Conservation (phyloP, 2,113 vertebrate species). For the Sprattus sprattus region DNA sequence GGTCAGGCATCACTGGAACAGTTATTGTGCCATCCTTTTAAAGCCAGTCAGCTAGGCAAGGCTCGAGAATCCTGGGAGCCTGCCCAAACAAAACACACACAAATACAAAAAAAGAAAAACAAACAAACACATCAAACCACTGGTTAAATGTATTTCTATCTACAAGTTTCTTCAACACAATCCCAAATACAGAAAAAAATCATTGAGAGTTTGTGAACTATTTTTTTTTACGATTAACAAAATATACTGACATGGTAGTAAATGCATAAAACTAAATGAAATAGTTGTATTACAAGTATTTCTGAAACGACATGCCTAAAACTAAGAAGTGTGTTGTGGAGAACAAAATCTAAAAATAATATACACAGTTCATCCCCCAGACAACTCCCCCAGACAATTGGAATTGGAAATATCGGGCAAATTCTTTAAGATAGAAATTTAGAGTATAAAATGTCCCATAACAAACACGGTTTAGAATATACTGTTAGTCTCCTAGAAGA, state of each 20-base stretch:
- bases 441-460: background rate
- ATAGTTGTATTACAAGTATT: background rate
- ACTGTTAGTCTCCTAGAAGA: background rate
- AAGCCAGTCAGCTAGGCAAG: constrained; percentile 89
- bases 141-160: constrained; percentile 90
- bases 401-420: background rate
- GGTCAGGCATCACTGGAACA: constrained; percentile 99
- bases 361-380: too few relatives aligned
- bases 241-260: background rate
- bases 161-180: constrained; percentile 86
- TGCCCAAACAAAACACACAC: constrained; percentile 79
- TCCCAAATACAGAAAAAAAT: constrained; percentile 73
- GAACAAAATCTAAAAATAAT: background rate
- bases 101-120: background rate
- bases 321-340: background rate
- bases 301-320: background rate
- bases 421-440: background rate
- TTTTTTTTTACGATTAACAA: background rate
- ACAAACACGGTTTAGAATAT: background rate
- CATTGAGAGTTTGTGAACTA: background rate
- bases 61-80: constrained; percentile 86
- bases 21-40: constrained; percentile 93
- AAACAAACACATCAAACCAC: constrained; percentile 73
- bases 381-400: background rate
- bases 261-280: background rate